phyloP scores from a whole-genome alignment of 2,888 invertebrate genomes.

The Eubasilissa splendida region DNA sequence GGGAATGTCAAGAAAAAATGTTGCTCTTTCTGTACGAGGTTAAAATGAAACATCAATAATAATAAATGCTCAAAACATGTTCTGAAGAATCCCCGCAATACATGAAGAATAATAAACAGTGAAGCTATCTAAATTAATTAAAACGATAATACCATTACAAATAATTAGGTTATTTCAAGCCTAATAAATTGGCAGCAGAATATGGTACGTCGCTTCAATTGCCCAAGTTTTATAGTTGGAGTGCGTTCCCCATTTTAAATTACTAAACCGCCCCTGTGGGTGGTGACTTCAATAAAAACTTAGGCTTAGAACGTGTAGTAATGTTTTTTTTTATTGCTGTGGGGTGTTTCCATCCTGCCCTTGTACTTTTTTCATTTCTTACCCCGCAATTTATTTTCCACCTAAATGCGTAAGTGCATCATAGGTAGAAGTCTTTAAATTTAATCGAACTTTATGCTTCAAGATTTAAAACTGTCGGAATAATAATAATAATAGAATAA shows the following conservation, averaged over 20 bases:
- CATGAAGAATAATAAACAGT: background rate
- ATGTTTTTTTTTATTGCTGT: slow-evolving; percentile 58
- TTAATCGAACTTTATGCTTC: slow-evolving; percentile 20
- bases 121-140: slow-evolving; percentile 52
- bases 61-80: too few species aligned
- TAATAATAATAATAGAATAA: too few species aligned
- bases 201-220: slow-evolving; percentile 50
- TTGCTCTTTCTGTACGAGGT: too few species aligned
- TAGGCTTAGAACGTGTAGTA: slow-evolving; percentile 56
- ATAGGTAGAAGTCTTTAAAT: background rate
- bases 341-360: slow-evolving; percentile 47
- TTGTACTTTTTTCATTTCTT: slow-evolving; percentile 46
- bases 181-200: slow-evolving; percentile 56
- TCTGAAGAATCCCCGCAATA: background rate
- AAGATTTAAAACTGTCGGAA: too few species aligned
- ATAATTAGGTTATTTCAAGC: slow-evolving; percentile 57
- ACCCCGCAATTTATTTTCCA: slow-evolving; percentile 44
- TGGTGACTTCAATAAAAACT: slow-evolving; percentile 58
- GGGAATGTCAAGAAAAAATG: too few species aligned
- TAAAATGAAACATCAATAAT: too few species aligned
- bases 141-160: slow-evolving; percentile 53
- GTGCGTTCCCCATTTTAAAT: slow-evolving; percentile 56
- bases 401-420: too few species aligned
- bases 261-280: slow-evolving; percentile 54
- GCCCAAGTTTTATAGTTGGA: slow-evolving; percentile 56